Evolutionary conservation across 1,140 invertebrate genomes (phyloP), one percentile per base, ranked within the genome.

Genomic region (Condylostylus longicornis): DNA sequence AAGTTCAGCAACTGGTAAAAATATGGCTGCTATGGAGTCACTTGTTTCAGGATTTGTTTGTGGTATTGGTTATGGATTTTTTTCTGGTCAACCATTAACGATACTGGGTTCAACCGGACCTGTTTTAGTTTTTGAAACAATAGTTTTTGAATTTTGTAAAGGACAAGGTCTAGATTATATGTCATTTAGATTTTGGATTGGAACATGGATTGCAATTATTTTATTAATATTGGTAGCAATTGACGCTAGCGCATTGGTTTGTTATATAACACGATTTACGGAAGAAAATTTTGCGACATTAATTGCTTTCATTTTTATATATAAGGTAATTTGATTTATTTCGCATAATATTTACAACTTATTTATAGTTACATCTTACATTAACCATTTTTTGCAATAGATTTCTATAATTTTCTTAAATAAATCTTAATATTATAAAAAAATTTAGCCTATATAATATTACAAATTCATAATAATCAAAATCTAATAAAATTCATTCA

Each of bases 261-360:
- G 91, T 55, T 98, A 93, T 58, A 98, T 99, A 41, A 98, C 95
- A 4, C 77, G 95, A 47, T 98, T 98, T 60, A 98, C 95, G 0
- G 95, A 98, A 67, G 95, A 99, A 67, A 96, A 94, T 59, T 99
- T 99, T 64, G 95, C 95, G 14, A 91, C 89, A 1, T 68, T 99
- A 6, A 98, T 99, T 52, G 94, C 94, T 2, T 83, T 98, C 45
- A 98, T 99, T 54, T 99, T 98, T 64, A 95, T 98, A 56, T 91
- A 89, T 58, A 96, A 98, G 74, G 89, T 93, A 58, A 62, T 41
- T 35, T 18, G n/a, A n/a, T n/a, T n/a, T 12, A n/a, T n/a, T 18
- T 15, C 6, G 22, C 12, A 12, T 7, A 12, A 23, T 7, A 7
- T 23, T 7, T 23, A 23, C 6, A 23, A 7, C 12, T 6, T 12